Evolutionary conservation across 2,888 invertebrate genomes (phyloP).

Genomic region (Scaeva pyrastri): DNA sequence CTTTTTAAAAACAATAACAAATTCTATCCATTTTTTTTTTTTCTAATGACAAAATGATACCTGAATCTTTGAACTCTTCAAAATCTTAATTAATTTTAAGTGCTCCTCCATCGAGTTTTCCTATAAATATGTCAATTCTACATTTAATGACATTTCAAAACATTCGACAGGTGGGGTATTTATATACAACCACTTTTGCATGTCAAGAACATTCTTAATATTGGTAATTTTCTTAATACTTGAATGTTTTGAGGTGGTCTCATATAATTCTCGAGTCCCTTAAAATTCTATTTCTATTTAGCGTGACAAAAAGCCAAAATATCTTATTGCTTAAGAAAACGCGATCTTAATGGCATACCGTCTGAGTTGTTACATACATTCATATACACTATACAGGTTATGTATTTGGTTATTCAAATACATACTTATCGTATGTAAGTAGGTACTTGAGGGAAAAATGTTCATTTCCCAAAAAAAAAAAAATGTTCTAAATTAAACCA

Average conservation of each 20-base stretch:
- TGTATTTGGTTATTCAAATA: neutral
- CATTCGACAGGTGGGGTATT: neutral
- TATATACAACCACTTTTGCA: neutral
- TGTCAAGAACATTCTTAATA: slow-evolving; percentile 5
- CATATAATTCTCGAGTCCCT: neutral
- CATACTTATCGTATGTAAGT: too few species aligned
- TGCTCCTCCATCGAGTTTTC: too few species aligned
- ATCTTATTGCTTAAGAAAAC: neutral
- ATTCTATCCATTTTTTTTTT: too few species aligned
- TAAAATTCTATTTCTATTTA: neutral
- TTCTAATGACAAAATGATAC: too few species aligned
- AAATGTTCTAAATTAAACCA: slow-evolving; percentile 14
- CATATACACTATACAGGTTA: neutral
- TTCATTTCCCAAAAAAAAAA: slow-evolving; percentile 24
- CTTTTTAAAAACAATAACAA: too few species aligned
- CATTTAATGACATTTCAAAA: neutral
- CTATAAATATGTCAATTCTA: too few species aligned
- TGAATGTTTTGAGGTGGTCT: neutral
- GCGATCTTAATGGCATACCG: slow-evolving; percentile 10
- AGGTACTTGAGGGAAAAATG: neutral
- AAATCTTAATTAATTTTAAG: too few species aligned
- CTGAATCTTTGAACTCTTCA: too few species aligned
- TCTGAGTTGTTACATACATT: neutral
- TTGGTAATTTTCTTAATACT: neutral
- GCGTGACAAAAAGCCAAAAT: slow-evolving; percentile 21